Base-by-base conservation (phyloP, 2,797 vertebrate genomes). In the Karalla daura region DNA sequence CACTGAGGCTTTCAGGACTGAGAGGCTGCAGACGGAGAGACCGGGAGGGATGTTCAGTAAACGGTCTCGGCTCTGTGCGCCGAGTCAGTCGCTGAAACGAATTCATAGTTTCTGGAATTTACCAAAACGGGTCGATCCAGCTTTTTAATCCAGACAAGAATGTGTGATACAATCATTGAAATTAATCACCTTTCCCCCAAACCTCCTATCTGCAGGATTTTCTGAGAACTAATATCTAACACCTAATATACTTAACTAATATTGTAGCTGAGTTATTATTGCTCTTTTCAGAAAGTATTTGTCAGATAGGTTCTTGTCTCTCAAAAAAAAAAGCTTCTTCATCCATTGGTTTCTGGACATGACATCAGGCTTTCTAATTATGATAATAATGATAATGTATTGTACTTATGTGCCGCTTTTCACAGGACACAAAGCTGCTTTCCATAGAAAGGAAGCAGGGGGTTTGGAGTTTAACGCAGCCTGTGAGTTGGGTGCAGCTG, bases 261-360 rank as follows among this genome's bases (percentile, higher is more conserved):
- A n/a, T n/a, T n/a, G n/a, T n/a, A n/a, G n/a, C n/a, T n/a, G n/a
- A n/a, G n/a, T n/a, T n/a, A n/a, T n/a, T n/a, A n/a, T n/a, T n/a
- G n/a, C n/a, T n/a, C n/a, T n/a, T n/a, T n/a, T n/a, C n/a, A n/a
- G n/a, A n/a, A n/a, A n/a, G n/a, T n/a, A n/a, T n/a, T n/a, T n/a
- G n/a, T n/a, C n/a, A n/a, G n/a, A n/a, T n/a, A n/a, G n/a, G n/a
- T n/a, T n/a, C n/a, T n/a, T n/a, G n/a, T n/a, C n/a, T n/a, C n/a
- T n/a, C n/a, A n/a, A n/a, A n/a, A n/a, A n/a, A n/a, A n/a, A n/a
- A 54, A 44, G 20, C 61, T 21, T 40, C 51, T 37, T 24, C 43
- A 43, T 39, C 39, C 32, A 63, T 14, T 63, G 35, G 52, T 63
- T 20, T 35, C 11, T 52, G 40, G 35, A 50, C 49, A 24, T 25